These are phyloP conservation scores for Eupithecia dodoneata DNA, from an alignment of 2,888 invertebrate genomes.

Conservation along the genomic window DNA sequence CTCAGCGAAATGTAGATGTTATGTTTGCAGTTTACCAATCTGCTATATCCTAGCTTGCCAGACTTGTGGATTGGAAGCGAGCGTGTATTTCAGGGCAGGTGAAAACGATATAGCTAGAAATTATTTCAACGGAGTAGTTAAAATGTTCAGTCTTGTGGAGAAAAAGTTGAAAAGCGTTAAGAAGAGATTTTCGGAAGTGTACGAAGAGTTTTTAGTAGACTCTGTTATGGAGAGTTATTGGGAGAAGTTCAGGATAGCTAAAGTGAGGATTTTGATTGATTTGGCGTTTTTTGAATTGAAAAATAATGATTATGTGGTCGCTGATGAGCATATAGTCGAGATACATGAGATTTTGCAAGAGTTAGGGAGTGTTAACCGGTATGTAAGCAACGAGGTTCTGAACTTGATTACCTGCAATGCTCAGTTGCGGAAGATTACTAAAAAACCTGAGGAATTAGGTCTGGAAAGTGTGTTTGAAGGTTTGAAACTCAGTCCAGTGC, in stretches of 20 bases:
- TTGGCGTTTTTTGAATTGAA: constrained; percentile 64
- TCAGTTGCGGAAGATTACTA: constrained; percentile 48
- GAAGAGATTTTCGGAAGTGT: constrained; percentile 39
- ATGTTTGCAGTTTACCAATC: constrained; percentile 57
- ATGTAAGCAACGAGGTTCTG: constrained; percentile 61
- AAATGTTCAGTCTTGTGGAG: constrained; percentile 53
- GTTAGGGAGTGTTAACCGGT: constrained; percentile 39
- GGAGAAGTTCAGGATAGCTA: constrained; percentile 49
- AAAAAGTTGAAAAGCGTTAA: constrained; percentile 49
- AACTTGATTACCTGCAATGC: constrained; percentile 66
- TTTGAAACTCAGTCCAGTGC: constrained; percentile 24
- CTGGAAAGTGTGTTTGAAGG: constrained; percentile 52
- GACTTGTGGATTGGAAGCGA: constrained; percentile 59
- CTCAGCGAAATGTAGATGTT: constrained; percentile 55
- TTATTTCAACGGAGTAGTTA: constrained; percentile 63
- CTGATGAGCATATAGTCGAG: constrained; percentile 61
- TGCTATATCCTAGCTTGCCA: constrained; percentile 54
- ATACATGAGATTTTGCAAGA: constrained; percentile 65
- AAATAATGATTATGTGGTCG: constrained; percentile 47
- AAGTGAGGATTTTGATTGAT: constrained; percentile 63
- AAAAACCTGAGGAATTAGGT: constrained; percentile 51
- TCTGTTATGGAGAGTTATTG: constrained; percentile 43
- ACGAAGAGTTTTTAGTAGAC: constrained; percentile 55
- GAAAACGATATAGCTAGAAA: constrained; percentile 64
- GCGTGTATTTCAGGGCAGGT: constrained; percentile 62